Percentiles rank a stretch among this genome's conserved stretches.
These are phyloP conservation scores for Sarcophilus harrisii DNA, from an alignment of 2,797 vertebrate genomes.

Conservation along the genomic window DNA sequence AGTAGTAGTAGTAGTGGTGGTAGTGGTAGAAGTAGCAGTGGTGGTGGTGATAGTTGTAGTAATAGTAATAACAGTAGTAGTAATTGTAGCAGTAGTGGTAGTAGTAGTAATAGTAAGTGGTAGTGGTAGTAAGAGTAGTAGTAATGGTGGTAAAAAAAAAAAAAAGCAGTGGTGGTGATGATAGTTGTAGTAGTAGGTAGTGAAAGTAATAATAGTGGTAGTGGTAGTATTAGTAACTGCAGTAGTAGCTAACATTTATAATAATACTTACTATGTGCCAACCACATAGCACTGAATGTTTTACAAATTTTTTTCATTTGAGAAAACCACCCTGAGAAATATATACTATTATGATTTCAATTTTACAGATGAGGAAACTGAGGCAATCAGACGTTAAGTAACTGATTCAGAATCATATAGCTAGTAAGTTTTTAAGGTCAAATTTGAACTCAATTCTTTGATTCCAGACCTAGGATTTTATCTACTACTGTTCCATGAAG, in stretches of 20 bases:
- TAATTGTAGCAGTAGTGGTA: not conserved
- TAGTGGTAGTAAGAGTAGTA: too few species aligned
- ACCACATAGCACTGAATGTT: not conserved
- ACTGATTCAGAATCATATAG: not conserved
- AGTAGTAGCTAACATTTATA: not conserved
- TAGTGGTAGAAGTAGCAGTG: not conserved
- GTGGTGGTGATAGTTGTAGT: not conserved
- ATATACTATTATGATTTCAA: not conserved
- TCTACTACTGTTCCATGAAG: not conserved
- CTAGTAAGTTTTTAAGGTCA: not conserved
- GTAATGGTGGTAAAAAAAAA: too few species aligned
- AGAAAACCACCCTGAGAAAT: not conserved
- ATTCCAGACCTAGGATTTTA: too few species aligned
- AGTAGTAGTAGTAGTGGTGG: too few species aligned
- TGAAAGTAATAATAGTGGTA: too few species aligned
- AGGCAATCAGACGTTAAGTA: not conserved
- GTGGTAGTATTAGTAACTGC: not conserved
- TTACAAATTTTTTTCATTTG: not conserved
- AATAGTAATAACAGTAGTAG: fast-evolving
- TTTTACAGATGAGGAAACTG: not conserved
- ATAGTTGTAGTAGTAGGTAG: too few species aligned
- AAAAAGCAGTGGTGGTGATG: too few species aligned
- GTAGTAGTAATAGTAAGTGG: too few species aligned
- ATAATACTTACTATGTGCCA: not conserved
- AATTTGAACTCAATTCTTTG: too few species aligned